Conservation (phyloP, 2,888 invertebrate species). For the Eristalis intricaria region DNA sequence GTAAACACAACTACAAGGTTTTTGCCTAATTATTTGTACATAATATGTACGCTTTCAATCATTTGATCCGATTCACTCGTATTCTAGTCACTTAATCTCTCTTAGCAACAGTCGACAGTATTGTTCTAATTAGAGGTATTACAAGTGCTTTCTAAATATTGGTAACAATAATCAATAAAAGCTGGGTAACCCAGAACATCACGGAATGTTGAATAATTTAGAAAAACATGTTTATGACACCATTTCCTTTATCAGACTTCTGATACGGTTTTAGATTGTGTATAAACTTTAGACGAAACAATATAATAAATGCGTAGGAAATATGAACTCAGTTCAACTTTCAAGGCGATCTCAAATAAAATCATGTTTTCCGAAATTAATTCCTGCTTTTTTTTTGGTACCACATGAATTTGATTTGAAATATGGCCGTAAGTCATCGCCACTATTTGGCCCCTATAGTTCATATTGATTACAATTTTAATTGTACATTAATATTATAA, state of each 20-base stretch:
- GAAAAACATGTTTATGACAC: background rate
- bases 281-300: background rate
- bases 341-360: background rate
- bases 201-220: background rate
- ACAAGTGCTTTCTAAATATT: background rate
- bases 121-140: background rate
- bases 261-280: background rate
- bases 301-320: background rate
- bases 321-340: background rate
- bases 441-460: too few species aligned
- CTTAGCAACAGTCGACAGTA: background rate
- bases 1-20: too few species aligned
- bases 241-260: background rate
- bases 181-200: background rate
- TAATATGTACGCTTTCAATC: background rate
- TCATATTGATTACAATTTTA: too few species aligned
- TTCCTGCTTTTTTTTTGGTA: too few species aligned
- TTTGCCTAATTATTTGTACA: too few species aligned
- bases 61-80: background rate
- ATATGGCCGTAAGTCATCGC: too few species aligned
- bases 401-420: too few species aligned
- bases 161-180: background rate
- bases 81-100: background rate
- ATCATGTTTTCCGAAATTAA: background rate
- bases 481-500: too few species aligned